Conservation (phyloP, 2,113 vertebrate genomes). For the Percopsis transmontana region DNA sequence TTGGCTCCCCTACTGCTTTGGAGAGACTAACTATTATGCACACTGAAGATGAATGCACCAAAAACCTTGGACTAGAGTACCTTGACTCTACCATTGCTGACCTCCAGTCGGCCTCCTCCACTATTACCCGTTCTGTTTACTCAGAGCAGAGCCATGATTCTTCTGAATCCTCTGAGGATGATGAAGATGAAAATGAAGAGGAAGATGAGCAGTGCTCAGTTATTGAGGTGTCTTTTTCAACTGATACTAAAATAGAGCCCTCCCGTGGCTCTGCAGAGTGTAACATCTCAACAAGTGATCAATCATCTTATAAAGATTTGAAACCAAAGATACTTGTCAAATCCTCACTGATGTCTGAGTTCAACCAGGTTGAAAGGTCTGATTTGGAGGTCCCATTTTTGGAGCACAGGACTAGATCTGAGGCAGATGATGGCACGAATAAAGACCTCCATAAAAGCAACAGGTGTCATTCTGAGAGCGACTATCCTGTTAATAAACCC, state of each 20-base stretch:
- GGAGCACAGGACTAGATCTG: constrained; percentile 67
- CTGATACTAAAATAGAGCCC: constrained; percentile 66
- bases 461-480: constrained; percentile 81
- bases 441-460: constrained; percentile 51
- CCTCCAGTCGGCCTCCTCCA: constrained; percentile 75
- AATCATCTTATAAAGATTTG: constrained; percentile 64
- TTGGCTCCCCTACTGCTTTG: constrained; percentile 38
- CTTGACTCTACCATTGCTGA: constrained; percentile 73
- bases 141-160: constrained; percentile 78
- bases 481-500: constrained; percentile 69
- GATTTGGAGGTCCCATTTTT: constrained; percentile 30
- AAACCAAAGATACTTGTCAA: constrained; percentile 83
- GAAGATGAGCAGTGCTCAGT: constrained; percentile 85
- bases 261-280: constrained; percentile 4
- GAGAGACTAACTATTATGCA: constrained; percentile 41
- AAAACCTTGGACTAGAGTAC: constrained; percentile 71
- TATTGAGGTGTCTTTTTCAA: constrained; percentile 85
- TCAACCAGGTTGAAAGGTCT: constrained; percentile 47
- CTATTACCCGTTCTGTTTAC: constrained; percentile 65
- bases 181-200: constrained; percentile 44
- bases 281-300: constrained; percentile 34
- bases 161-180: constrained; percentile 89
- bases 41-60: constrained; percentile 45
- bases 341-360: constrained; percentile 69
- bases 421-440: constrained; percentile 38